A percentile compares a stretch with the other conserved stretches of the same genome.
Conservation (phyloP, 2,888 invertebrate genomes). For the Orthonevra nobilis region DNA sequence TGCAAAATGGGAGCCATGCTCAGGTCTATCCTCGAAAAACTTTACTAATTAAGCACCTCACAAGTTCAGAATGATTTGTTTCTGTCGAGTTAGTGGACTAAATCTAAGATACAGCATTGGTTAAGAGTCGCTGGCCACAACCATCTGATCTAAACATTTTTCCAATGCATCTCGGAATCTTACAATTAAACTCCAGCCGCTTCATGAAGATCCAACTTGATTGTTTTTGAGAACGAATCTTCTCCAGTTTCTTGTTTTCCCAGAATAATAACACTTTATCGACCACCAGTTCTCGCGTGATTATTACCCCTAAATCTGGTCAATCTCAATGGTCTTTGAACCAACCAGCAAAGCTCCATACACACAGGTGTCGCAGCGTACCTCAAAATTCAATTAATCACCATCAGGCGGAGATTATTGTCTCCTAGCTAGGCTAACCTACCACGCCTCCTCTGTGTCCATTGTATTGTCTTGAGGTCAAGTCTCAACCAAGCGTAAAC, state of each 20-base stretch:
- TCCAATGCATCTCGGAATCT: neutral
- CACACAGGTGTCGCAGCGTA: conserved; percentile 58
- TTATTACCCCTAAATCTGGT: neutral
- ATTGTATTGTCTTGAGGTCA: conserved; percentile 28
- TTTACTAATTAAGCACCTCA: too few species aligned
- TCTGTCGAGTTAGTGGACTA: too few species aligned
- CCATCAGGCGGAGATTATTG: conserved; percentile 64
- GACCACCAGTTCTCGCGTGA: neutral
- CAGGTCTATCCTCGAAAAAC: too few species aligned
- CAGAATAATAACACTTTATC: neutral
- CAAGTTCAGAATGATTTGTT: too few species aligned
- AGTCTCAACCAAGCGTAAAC: conserved; percentile 28
- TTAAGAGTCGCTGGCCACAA: too few species aligned
- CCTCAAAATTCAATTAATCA: conserved; percentile 67
- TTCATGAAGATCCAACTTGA: neutral
- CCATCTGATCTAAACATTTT: too few species aligned
- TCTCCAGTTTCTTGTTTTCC: too few species aligned
- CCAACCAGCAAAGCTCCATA: conserved; percentile 4
- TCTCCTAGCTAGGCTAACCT: conserved; percentile 51
- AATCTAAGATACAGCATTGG: too few species aligned
- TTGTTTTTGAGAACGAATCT: too few species aligned
- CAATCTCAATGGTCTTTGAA: conserved; percentile 1
- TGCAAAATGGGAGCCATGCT: too few species aligned
- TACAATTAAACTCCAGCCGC: neutral
- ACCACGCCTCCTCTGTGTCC: conserved; percentile 31